These are phyloP conservation scores for Drosophila parthenogenetica DNA, from an alignment of 2,888 invertebrate species.

Conservation along the genomic window DNA sequence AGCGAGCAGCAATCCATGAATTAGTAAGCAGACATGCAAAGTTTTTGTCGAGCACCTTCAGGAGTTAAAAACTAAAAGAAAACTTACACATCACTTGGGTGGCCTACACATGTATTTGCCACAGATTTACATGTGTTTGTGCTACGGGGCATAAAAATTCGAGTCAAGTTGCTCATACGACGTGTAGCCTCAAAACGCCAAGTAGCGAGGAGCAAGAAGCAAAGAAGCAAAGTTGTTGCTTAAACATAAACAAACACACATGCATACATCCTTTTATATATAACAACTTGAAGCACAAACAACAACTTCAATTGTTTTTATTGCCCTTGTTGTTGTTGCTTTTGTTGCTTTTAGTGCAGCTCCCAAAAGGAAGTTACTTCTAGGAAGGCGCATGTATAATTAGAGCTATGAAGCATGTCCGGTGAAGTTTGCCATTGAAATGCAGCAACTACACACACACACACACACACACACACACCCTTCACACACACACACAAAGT, in stretches of 20 bases:
- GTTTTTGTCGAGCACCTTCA: slow-evolving; percentile 48
- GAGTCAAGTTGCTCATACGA: slow-evolving; percentile 54
- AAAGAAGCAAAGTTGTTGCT: slow-evolving; percentile 48
- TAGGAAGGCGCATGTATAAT: slow-evolving; percentile 79
- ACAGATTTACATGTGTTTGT: slow-evolving; percentile 19
- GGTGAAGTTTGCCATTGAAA: slow-evolving; percentile 80
- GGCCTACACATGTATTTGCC: slow-evolving; percentile 9
- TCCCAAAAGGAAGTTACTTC: slow-evolving; percentile 66
- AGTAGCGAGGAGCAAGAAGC: slow-evolving; percentile 27
- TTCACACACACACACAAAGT: slow-evolving; percentile 19
- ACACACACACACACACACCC: slow-evolving; percentile 26
- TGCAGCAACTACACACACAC: slow-evolving; percentile 54
- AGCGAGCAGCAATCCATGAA: slow-evolving; percentile 56
- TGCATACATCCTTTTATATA: slow-evolving; percentile 10
- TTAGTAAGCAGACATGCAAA: slow-evolving; percentile 72
- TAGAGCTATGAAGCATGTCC: slow-evolving; percentile 81
- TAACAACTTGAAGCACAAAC: slow-evolving; percentile 29
- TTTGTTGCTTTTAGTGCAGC: slow-evolving; percentile 19
- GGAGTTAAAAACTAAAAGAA: slow-evolving; percentile 38
- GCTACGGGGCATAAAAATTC: slow-evolving; percentile 47
- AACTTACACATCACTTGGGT: slow-evolving; percentile 23
- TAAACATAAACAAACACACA: slow-evolving; percentile 40
- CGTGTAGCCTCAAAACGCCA: slow-evolving; percentile 30
- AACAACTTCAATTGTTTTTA: slow-evolving; percentile 29
- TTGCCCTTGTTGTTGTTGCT: slow-evolving; percentile 26